Evolutionary conservation across 2,797 vertebrate genomes (phyloP).

Genomic region (Huso huso): DNA sequence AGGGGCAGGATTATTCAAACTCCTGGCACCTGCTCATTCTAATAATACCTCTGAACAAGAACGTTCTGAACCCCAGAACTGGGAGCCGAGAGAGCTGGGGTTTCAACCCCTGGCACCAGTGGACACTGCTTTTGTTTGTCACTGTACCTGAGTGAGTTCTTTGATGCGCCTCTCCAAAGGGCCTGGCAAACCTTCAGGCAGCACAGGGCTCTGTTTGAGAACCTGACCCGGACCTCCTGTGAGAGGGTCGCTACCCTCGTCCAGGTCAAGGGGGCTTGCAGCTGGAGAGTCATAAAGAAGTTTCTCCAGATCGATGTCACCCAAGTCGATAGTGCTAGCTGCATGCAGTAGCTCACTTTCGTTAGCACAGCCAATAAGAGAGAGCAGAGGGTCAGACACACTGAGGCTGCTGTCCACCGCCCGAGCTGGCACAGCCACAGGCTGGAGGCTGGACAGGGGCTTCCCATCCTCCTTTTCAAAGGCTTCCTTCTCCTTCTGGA

Average conservation of each 20-base stretch:
- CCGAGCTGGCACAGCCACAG: conserved; percentile 31
- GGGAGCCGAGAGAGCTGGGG: too few relatives aligned
- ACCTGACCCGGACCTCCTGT: conserved; percentile 39
- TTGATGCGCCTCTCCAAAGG: conserved; percentile 62
- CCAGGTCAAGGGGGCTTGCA: conserved; percentile 50
- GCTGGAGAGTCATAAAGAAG: conserved; percentile 64
- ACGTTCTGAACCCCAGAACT: too few relatives aligned
- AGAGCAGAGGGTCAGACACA: conserved; percentile 67
- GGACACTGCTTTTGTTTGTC: too few relatives aligned
- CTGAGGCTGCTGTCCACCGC: conserved; percentile 40
- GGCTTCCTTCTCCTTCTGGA: conserved; percentile 79
- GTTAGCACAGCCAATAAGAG: conserved; percentile 66
- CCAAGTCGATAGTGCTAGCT: conserved; percentile 68
- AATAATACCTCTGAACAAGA: too few relatives aligned
- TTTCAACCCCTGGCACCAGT: too few relatives aligned
- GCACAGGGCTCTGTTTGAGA: conserved; percentile 45
- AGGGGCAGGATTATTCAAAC: too few relatives aligned
- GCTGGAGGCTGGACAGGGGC: conserved; percentile 14
- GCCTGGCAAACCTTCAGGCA: conserved; percentile 60
- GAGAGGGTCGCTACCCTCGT: conserved; percentile 48
- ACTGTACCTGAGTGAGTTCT: conserved; percentile 64
- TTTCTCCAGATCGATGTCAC: conserved; percentile 72
- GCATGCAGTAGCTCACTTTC: conserved; percentile 79
- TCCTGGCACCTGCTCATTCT: too few relatives aligned
- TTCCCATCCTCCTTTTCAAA: conserved; percentile 58